phyloP scores from a whole-genome alignment of 1,140 invertebrate species.

The Danaus melanippus region DNA sequence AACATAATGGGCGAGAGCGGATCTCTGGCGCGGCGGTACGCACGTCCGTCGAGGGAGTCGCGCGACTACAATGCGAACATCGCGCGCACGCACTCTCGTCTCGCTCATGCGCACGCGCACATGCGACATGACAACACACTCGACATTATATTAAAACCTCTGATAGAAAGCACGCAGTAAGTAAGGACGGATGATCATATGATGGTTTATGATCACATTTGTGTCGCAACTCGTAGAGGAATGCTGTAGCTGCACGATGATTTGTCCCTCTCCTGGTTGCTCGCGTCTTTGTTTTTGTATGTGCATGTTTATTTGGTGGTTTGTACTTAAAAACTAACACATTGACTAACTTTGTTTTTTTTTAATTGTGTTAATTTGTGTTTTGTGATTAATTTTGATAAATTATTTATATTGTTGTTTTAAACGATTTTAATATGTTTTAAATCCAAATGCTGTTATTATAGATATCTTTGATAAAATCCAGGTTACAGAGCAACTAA shows the following conservation, averaged over 20 bases:
- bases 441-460: too few relatives aligned
- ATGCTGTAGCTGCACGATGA: slow-evolving; percentile 59
- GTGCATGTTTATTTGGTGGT: slow-evolving; percentile 35
- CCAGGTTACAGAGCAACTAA: slow-evolving; percentile 66
- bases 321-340: slow-evolving; percentile 41
- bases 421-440: neutral
- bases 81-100: slow-evolving; percentile 54
- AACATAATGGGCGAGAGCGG: slow-evolving; percentile 69
- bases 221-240: slow-evolving; percentile 54
- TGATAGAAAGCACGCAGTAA: slow-evolving; percentile 73
- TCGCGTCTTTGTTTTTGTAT: slow-evolving; percentile 33
- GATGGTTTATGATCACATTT: slow-evolving; percentile 27
- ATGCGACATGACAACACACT: slow-evolving; percentile 68
- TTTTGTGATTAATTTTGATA: slow-evolving; percentile 30
- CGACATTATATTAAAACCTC: slow-evolving; percentile 71
- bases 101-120: slow-evolving; percentile 35
- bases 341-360: slow-evolving; percentile 42
- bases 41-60: slow-evolving; percentile 44
- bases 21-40: slow-evolving; percentile 61
- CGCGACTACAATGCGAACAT: slow-evolving; percentile 68
- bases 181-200: slow-evolving; percentile 43
- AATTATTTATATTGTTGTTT: slow-evolving; percentile 26
- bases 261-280: slow-evolving; percentile 40
- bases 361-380: slow-evolving; percentile 28
- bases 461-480: slow-evolving; percentile 16